Conservation (phyloP, 2,888 invertebrate genomes). For the Melanchra persicariae region DNA sequence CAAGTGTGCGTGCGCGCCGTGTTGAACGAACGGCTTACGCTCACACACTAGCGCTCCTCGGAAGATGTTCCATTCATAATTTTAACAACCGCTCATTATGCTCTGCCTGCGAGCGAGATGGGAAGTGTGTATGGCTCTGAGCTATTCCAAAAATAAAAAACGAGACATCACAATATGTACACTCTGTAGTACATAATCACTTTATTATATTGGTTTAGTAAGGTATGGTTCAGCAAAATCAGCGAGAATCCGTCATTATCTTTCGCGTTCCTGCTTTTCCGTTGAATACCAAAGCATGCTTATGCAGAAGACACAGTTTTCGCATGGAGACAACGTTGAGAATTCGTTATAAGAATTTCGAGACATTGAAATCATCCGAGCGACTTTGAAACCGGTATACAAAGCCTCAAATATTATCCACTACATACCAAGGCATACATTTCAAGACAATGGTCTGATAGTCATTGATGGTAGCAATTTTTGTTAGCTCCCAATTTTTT, state of each 20-base stretch:
- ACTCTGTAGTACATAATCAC: conserved; percentile 40
- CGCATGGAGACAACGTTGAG: conserved; percentile 45
- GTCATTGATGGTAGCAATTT: conserved; percentile 28
- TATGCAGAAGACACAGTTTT: conserved; percentile 45
- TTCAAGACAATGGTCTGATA: conserved; percentile 38
- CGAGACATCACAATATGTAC: conserved; percentile 33
- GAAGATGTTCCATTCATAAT: conserved; percentile 89
- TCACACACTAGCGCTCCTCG: conserved; percentile 73
- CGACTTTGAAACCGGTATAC: conserved; percentile 60
- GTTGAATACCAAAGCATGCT: conserved; percentile 12
- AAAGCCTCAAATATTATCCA: conserved; percentile 49
- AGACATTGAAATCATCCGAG: conserved; percentile 58
- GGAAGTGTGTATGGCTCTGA: conserved; percentile 75
- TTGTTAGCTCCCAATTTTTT: neutral
- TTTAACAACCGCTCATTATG: conserved; percentile 89
- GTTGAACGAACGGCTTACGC: conserved; percentile 64
- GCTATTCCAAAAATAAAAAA: conserved; percentile 75
- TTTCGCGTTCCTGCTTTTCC: conserved; percentile 22
- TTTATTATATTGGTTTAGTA: conserved; percentile 37
- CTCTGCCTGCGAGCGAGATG: conserved; percentile 79
- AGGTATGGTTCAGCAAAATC: conserved; percentile 12
- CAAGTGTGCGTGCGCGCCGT: conserved; percentile 63
- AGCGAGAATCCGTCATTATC: neutral
- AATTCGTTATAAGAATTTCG: conserved; percentile 57
- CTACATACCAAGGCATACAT: conserved; percentile 39